Evolutionary conservation across 2,113 vertebrate genomes (phyloP).

Genomic region (Illadopsis cleaveri): DNA sequence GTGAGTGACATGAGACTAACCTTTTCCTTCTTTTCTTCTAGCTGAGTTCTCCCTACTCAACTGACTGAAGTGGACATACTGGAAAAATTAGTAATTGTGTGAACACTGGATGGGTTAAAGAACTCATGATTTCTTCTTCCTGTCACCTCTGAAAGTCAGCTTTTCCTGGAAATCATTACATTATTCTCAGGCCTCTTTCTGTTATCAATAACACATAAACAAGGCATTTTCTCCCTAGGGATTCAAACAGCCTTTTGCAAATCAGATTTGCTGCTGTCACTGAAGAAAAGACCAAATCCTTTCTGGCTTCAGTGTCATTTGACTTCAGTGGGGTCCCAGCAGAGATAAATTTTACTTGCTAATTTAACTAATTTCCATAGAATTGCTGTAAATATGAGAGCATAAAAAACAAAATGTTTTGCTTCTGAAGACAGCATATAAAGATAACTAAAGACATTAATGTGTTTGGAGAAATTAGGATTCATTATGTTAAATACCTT

Average conservation of each 20-base stretch:
- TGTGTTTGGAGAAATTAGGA: neutral
- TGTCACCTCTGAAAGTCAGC: neutral
- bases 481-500: neutral
- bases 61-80: constrained; percentile 60
- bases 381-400: neutral
- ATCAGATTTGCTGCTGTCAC: neutral
- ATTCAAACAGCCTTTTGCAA: neutral
- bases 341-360: neutral
- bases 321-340: neutral
- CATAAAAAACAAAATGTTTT: neutral
- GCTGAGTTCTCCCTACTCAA: constrained; percentile 80
- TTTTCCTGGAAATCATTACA: constrained; percentile 8
- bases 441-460: neutral
- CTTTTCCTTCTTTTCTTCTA: constrained; percentile 62
- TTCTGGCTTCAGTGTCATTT: neutral
- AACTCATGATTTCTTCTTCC: neutral
- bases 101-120: neutral
- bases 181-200: neutral
- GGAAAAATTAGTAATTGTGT: neutral
- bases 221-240: neutral
- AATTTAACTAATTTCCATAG: neutral
- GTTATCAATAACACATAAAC: neutral
- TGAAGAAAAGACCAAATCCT: neutral
- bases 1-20: neutral
- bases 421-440: neutral